Evolutionary conservation across 2,113 vertebrate species (phyloP).

Genomic region (Rhodinocichla rosea): DNA sequence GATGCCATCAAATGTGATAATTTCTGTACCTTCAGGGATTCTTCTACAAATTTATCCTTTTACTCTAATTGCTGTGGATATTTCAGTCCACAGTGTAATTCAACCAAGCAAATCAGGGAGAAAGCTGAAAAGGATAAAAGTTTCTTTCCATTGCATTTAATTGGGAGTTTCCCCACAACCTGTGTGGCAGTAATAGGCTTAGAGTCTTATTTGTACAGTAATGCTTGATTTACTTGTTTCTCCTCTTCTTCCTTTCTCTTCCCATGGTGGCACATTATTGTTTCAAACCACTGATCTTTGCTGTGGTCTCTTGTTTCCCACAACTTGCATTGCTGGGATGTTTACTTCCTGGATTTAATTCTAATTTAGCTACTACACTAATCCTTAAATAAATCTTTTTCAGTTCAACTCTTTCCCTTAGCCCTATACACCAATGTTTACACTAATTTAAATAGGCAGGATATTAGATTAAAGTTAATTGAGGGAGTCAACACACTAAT

Average conservation of each 20-base stretch:
- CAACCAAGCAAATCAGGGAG: neutral
- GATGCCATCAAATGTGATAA: neutral
- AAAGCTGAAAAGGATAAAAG: neutral
- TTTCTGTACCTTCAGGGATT: neutral
- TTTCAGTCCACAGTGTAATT: neutral
- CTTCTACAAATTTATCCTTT: neutral
- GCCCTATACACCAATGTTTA: conserved; percentile 65
- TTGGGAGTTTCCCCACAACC: conserved; percentile 12
- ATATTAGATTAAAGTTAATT: conserved; percentile 75
- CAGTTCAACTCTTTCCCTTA: conserved; percentile 62
- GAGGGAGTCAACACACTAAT: conserved; percentile 69
- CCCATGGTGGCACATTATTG: conserved; percentile 49
- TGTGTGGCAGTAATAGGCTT: conserved; percentile 57
- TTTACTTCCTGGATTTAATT: conserved; percentile 74
- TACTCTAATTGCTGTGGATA: neutral
- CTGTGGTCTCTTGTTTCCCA: conserved; percentile 67
- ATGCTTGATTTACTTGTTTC: conserved; percentile 50
- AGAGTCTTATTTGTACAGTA: conserved; percentile 42
- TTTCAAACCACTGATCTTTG: conserved; percentile 56
- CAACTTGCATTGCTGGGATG: conserved; percentile 63
- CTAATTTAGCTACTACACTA: conserved; percentile 67
- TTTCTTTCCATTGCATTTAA: neutral
- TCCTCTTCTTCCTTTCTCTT: conserved; percentile 31
- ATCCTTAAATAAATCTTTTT: conserved; percentile 75
- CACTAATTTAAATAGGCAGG: conserved; percentile 71